Percentiles rank a stretch among this genome's conserved stretches.
Evolutionary conservation across 2,797 vertebrate species (phyloP).

Genomic region (Myotis myotis): DNA sequence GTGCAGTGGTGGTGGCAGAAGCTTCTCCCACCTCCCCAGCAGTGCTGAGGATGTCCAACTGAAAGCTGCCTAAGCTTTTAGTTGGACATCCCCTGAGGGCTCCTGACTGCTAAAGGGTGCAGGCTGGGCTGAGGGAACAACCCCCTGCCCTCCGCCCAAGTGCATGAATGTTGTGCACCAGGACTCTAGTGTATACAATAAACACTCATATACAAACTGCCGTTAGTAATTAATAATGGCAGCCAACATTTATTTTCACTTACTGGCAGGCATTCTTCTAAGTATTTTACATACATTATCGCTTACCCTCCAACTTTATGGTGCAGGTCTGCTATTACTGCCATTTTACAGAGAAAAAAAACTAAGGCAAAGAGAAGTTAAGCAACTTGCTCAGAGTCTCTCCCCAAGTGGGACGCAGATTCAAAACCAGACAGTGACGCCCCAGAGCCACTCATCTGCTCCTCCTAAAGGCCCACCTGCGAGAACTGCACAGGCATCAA

Average conservation of each 20-base stretch:
- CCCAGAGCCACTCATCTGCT: not conserved
- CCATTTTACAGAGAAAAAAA: not conserved
- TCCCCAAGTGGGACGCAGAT: not conserved
- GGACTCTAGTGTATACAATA: not conserved
- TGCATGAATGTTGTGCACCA: no score
- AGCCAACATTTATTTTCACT: not conserved
- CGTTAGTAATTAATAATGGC: not conserved
- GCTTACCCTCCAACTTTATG: not conserved
- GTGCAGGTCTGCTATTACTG: not conserved
- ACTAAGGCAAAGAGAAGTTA: not conserved
- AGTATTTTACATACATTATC: not conserved
- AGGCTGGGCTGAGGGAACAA: no score
- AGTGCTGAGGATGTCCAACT: no score
- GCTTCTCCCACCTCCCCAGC: no score
- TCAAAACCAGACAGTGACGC: not conserved
- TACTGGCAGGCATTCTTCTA: not conserved
- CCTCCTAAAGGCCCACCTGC: not conserved
- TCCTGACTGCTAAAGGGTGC: no score
- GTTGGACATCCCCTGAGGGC: no score
- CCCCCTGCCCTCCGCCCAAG: no score
- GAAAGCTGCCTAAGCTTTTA: no score
- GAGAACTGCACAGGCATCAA: not conserved
- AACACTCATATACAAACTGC: not conserved
- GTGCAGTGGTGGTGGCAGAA: no score
- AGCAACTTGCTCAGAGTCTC: not conserved